A percentile compares a stretch with the other conserved stretches of the same genome.
Conservation (phyloP, 2,888 invertebrate species). For the Campopleginae sp. region DNA sequence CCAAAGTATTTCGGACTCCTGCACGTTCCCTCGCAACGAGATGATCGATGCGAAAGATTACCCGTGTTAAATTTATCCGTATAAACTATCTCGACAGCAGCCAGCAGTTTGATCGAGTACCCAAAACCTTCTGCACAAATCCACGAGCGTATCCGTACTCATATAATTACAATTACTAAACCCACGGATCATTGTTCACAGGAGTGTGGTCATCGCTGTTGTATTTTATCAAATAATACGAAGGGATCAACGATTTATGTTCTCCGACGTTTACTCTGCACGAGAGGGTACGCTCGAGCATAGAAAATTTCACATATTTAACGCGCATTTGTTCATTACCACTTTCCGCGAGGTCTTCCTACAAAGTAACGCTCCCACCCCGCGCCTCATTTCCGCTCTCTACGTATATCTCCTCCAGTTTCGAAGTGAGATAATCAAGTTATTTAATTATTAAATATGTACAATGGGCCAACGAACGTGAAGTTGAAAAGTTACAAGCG, state of each 20-base stretch:
- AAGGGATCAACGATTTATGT: neutral
- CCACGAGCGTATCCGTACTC: conserved; percentile 33
- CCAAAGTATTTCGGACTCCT: conserved; percentile 6
- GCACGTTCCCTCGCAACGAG: neutral
- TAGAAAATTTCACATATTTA: neutral
- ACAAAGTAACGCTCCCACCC: neutral
- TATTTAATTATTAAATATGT: neutral
- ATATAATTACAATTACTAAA: conserved; percentile 27
- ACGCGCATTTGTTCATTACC: neutral
- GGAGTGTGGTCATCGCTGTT: neutral
- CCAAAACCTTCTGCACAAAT: conserved; percentile 34
- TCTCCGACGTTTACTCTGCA: neutral
- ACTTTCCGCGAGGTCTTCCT: neutral
- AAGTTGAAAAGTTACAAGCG: neutral
- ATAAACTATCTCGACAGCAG: conserved; percentile 32
- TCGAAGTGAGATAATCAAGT: neutral
- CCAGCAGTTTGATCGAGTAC: conserved; percentile 35
- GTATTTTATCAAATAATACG: neutral
- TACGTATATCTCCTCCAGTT: neutral
- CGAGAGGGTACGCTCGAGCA: neutral
- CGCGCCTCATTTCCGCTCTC: neutral
- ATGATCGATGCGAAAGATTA: conserved; percentile 58
- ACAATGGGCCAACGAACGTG: neutral
- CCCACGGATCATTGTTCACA: conserved; percentile 11
- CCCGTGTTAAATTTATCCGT: conserved; percentile 47